phyloP scores from a whole-genome alignment of 2,888 invertebrate genomes.

The Nyleta sp. region DNA sequence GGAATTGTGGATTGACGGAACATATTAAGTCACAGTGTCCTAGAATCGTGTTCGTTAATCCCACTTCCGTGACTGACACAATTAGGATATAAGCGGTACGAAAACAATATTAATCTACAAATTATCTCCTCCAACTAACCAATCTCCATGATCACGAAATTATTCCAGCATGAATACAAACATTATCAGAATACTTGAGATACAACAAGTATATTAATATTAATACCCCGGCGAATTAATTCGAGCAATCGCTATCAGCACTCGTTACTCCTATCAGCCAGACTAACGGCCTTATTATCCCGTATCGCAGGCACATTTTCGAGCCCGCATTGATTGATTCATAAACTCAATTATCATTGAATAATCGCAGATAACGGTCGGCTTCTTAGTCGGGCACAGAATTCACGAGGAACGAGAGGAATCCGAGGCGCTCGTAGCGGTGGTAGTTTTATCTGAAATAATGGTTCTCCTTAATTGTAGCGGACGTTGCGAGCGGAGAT shows the following conservation, averaged over 20 bases:
- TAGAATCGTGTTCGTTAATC: no score
- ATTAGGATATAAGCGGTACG: no score
- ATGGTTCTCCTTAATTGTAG: slow-evolving; percentile 69
- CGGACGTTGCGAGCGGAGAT: slow-evolving; percentile 65
- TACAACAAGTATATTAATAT: not conserved
- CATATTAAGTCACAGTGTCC: no score
- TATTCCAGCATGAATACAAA: no score
- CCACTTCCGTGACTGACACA: no score
- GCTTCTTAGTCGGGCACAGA: slow-evolving; percentile 26
- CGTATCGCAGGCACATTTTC: not conserved
- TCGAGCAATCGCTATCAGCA: not conserved
- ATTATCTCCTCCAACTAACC: no score
- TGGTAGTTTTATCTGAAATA: slow-evolving; percentile 68
- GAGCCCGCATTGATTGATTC: slow-evolving; percentile 33
- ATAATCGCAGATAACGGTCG: slow-evolving; percentile 25
- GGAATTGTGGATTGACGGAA: no score
- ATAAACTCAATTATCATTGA: slow-evolving; percentile 46
- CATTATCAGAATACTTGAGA: no score
- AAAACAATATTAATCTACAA: no score
- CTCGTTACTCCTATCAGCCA: not conserved
- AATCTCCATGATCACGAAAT: no score
- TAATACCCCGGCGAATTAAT: slow-evolving; percentile 3
- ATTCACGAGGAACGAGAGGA: slow-evolving; percentile 51
- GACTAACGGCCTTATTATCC: slow-evolving; percentile 1
- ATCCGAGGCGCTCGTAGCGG: slow-evolving; percentile 43